phyloP scores from a whole-genome alignment of 2,888 invertebrate genomes.

The Drosophila koepferae region DNA sequence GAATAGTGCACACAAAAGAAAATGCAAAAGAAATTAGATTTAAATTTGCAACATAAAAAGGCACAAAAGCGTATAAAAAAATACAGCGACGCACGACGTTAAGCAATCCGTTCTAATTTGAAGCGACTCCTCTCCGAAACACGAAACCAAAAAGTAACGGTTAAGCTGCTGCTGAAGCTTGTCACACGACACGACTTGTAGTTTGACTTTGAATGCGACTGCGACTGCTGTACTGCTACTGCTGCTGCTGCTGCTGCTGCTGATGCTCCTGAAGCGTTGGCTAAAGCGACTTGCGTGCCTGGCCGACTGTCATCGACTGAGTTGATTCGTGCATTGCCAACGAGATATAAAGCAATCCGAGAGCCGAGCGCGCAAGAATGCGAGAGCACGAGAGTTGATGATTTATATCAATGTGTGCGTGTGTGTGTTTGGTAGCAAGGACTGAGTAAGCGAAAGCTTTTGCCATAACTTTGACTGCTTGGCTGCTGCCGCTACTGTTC shows the following conservation, averaged over 20 bases:
- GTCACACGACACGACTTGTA: constrained; percentile 35
- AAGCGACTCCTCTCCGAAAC: constrained; percentile 28
- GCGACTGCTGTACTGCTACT: constrained; percentile 8
- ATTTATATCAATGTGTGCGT: neutral
- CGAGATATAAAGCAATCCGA: constrained; percentile 43
- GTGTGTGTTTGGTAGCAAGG: constrained; percentile 16
- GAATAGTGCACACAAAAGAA: constrained; percentile 20
- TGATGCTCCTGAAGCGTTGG: constrained; percentile 42
- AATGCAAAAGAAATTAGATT: constrained; percentile 13
- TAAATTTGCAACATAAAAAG: constrained; percentile 27
- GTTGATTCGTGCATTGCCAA: constrained; percentile 31
- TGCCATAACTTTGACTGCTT: constrained; percentile 29
- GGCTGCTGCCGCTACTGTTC: constrained; percentile 15
- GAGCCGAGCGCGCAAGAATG: constrained; percentile 3
- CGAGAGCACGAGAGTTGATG: constrained; percentile 3
- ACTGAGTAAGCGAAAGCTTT: constrained; percentile 56
- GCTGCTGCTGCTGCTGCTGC: neutral
- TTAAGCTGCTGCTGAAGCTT: constrained; percentile 47
- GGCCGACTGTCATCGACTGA: constrained; percentile 85
- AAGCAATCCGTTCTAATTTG: constrained; percentile 20
- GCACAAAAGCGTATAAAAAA: constrained; percentile 20
- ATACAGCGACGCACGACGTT: constrained; percentile 27
- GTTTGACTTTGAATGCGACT: constrained; percentile 16
- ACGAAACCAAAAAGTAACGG: constrained; percentile 46
- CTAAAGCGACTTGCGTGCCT: constrained; percentile 75